Evolutionary conservation across 2,797 vertebrate genomes (phyloP), one percentile per base, ranked within the genome.

Genomic region (Semotilus atromaculatus): DNA sequence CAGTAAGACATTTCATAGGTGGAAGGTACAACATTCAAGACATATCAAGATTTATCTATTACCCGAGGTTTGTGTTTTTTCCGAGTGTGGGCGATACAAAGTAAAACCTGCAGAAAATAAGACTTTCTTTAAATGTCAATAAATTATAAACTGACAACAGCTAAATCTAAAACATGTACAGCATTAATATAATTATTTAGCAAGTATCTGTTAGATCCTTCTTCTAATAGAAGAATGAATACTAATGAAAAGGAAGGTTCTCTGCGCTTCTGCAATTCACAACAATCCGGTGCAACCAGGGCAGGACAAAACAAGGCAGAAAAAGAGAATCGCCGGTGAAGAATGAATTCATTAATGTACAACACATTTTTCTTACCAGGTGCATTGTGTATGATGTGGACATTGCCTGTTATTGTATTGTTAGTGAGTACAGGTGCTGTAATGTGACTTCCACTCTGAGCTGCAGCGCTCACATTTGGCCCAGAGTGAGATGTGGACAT

Each of bases 331-430:
- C n/a, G n/a, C n/a, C n/a, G n/a, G n/a, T n/a, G n/a, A n/a, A n/a
- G n/a, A n/a, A n/a, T n/a, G n/a, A n/a, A n/a, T n/a, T n/a, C 31
- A 31, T 31, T 2, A 14, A 75, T 14, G 7, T 23, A 7, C 29
- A 55, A 36, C 5, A 38, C 0, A 16, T 11, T 21, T 19, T 36
- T 19, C 74, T 38, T 76, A 76, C 74, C 74, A 58, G 11, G 51
- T 38, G 74, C 74, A 26, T 58, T 76, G 5, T 58, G 51, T 34
- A 73, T 3, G 53, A 76, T 0, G 3, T 38, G 11, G 51, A 76
- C 21, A 58, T 38, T 38, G 19, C 74, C 74, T 18, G 31, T 58
- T 76, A 76, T 76, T 58, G 31, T 38, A 58, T 38, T 76, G 31
- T 58, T 58, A 5, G 21, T n/a, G 6, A 76, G 31, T 36, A 9